Base-by-base conservation (phyloP, 2,113 vertebrate genomes). In the Ammospiza caudacuta region DNA sequence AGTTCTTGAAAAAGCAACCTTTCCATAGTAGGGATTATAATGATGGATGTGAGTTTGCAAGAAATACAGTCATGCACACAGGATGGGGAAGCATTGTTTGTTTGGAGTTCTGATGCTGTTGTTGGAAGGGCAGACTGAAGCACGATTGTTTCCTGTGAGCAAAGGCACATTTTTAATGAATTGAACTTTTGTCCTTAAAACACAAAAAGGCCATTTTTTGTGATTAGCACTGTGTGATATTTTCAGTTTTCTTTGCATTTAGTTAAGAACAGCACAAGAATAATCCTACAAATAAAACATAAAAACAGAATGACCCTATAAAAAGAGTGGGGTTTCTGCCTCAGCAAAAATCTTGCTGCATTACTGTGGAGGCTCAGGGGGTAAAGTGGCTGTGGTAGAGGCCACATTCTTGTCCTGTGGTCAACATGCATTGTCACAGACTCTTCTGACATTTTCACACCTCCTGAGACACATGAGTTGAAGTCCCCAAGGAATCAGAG, bases 161-260 rank as follows among this genome's bases (percentile, higher is more conserved):
- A 90, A 73, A 80, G 68, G 55, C 83, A 87, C 47, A 67, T 62
- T 87, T 89, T 77, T 70, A 52, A 70, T 91, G 78, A 95, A 94
- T 52, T 61, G 46, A 87, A 39, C 93, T 96, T 96, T 96, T 96
- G 91, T 96, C 62, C 80, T 89, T 55, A 41, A 61, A 46, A 44
- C 58, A 92, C 43, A 95, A 76, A 87, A 94, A 59, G 15, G 35
- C 43, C 43, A 23, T 55, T 70, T 91, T 69, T 33, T 49, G 52
- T 89, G 41, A 77, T 77, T 77, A 49, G 58, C 29, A 7, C n/a
- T 58, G 19, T 78, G 70, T 73, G 72, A 47, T 83, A 76, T 92
- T 90, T 92, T 57, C 61, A 23, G 41, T 74, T 92, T 83, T 81
- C 61, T 92, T 91, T 94, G 72, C 69, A 83, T 91, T 89, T 83